A percentile compares a stretch with the other conserved stretches of the same genome.
These are phyloP conservation scores for Rhamphomyia laevipes DNA, from an alignment of 2,888 invertebrate genomes.

Conservation along the genomic window DNA sequence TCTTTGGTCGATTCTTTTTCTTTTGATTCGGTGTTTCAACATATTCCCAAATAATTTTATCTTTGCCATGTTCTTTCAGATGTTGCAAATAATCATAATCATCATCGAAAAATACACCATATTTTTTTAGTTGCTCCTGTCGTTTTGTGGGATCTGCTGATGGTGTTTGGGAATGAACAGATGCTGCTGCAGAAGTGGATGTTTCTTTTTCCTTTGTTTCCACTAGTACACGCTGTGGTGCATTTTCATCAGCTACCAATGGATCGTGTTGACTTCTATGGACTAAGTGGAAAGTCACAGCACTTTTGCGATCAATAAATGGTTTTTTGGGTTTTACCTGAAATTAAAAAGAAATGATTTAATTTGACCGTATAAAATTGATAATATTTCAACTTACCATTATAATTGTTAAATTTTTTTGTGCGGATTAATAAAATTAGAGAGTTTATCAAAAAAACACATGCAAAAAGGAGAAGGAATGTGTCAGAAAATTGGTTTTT, in stretches of 20 bases:
- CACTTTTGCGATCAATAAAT: conserved; percentile 85
- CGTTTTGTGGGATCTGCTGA: conserved; percentile 39
- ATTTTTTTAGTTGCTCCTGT: conserved; percentile 65
- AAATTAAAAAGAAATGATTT: not conserved
- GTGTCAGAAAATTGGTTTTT: too few relatives aligned
- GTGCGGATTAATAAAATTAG: too few relatives aligned
- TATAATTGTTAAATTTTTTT: too few relatives aligned
- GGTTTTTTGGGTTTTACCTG: conserved; percentile 33
- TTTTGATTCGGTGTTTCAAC: conserved; percentile 34
- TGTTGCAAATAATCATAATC: conserved; percentile 93
- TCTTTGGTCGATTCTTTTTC: conserved; percentile 21
- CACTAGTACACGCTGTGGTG: conserved; percentile 76
- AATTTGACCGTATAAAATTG: too few relatives aligned
- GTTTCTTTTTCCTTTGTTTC: conserved; percentile 37
- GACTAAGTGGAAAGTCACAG: conserved; percentile 84
- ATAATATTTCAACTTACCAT: too few relatives aligned
- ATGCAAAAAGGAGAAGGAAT: too few relatives aligned
- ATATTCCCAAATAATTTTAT: conserved; percentile 34
- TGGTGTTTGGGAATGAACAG: not conserved
- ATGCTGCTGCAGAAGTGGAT: not conserved
- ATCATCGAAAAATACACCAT: conserved; percentile 87
- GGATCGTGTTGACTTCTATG: conserved; percentile 93
- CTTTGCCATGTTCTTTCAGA: conserved; percentile 40
- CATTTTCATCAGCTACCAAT: conserved; percentile 72
- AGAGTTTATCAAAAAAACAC: too few relatives aligned